Evolutionary conservation across 1,140 invertebrate species (phyloP).

Genomic region (Aporrectodea caliginosa): DNA sequence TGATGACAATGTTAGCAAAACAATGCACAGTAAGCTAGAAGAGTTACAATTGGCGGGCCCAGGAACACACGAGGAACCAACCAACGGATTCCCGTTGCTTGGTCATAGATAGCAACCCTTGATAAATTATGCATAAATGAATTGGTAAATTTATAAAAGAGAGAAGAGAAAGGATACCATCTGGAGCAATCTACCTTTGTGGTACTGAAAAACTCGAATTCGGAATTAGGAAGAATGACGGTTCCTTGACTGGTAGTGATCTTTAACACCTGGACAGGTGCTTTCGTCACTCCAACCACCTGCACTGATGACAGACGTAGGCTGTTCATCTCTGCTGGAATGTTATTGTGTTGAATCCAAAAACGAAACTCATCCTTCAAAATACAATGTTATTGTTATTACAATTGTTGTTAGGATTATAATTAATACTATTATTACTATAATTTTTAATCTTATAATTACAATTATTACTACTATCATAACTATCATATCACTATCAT

Average conservation of each 20-base stretch:
- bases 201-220: background rate
- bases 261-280: background rate
- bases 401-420: too few species aligned
- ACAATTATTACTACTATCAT: too few species aligned
- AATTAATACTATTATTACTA: too few species aligned
- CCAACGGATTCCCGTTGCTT: too few species aligned
- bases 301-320: background rate
- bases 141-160: background rate
- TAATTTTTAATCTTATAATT: too few species aligned
- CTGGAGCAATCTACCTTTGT: background rate
- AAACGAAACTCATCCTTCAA: background rate
- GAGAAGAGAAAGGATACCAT: too few species aligned
- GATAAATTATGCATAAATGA: background rate
- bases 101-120: background rate
- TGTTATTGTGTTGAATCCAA: background rate
- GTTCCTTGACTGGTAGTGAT: background rate
- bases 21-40: too few species aligned
- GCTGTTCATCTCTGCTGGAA: background rate
- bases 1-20: too few species aligned
- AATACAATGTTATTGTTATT: too few species aligned
- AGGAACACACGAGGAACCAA: too few species aligned
- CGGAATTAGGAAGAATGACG: background rate
- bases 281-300: background rate
- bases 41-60: too few species aligned
- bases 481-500: too few species aligned